Percentiles rank a stretch among this genome's conserved stretches.
Conservation (phyloP, 2,113 vertebrate genomes). For the Dipodomys stephensi region DNA sequence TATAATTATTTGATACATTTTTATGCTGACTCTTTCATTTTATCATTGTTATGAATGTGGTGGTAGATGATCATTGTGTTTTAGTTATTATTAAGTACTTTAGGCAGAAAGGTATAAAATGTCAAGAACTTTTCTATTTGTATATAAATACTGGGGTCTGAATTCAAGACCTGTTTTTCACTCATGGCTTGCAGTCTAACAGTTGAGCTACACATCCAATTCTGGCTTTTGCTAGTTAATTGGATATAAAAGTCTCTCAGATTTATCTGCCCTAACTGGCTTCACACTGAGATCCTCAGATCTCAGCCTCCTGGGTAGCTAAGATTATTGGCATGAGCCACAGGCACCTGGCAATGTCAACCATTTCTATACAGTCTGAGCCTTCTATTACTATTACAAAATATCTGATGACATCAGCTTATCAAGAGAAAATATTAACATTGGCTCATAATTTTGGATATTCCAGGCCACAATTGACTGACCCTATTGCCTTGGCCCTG, state of each 20-base stretch:
- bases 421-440: background rate
- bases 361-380: background rate
- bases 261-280: too few species aligned
- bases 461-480: background rate
- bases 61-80: background rate
- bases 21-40: background rate
- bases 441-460: background rate
- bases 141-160: too few species aligned
- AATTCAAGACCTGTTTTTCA: too few species aligned
- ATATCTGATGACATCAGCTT: background rate
- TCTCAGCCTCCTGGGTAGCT: too few species aligned
- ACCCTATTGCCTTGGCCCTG: background rate
- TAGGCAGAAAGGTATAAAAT: background rate
- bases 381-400: background rate
- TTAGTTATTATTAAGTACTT: conserved; percentile 19
- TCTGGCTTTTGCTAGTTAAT: too few species aligned
- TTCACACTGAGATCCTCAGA: too few species aligned
- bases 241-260: too few species aligned
- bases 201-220: too few species aligned
- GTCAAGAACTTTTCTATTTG: too few species aligned
- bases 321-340: too few species aligned
- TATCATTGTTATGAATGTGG: background rate
- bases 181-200: too few species aligned
- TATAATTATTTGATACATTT: background rate
- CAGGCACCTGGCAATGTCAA: background rate